Base-by-base conservation (phyloP, 2,113 vertebrate species). In the Trogon melanurus region DNA sequence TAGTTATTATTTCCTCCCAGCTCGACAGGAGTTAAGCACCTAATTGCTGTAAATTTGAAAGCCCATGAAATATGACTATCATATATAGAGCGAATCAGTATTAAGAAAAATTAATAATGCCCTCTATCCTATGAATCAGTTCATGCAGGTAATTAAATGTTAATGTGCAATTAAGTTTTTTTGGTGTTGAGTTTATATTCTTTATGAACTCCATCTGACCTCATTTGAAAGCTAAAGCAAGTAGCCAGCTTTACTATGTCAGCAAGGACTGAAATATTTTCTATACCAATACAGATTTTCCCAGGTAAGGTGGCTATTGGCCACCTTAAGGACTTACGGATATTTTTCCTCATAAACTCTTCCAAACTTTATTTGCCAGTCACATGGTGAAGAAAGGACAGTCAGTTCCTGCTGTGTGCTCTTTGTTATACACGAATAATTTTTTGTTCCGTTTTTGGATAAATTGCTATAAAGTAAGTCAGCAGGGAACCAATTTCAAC, bases 401-500 rank as follows among this genome's bases (percentile, higher is more conserved):
- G 38, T 6, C 61, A 56, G 13, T 60, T 84, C 83, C 69, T 64
- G 32, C 83, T 87, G 75, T 53, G 19, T 53, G 72, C 30, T 91
- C 64, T 95, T 90, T 93, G 56, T 67, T 91, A 64, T n/a, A 67
- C 27, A 60, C 69, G 54, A 92, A 79, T 88, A 22, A 51, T 20
- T 53, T 91, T 89, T 60, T 92, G 17, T 86, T 72, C 48, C 38
- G 6, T 61, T 88, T 95, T 61, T 84, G 36, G 61, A 56, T 75
- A 26, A 93, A 66, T 79, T 81, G 86, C 47, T 91, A 93, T 69
- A 56, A 78, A 61, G 51, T 88, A 64, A 86, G 29, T 61, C 91
- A 86, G 56, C 76, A 91, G 83, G 73, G 76, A 93, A 80, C 11
- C 72, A 83, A 60, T 78, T 86, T 91, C 48, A 84, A 22, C 71